Conservation (phyloP, 37 sponge, comb jelly and placozoan species). For the Dysidea cf. avara region DNA sequence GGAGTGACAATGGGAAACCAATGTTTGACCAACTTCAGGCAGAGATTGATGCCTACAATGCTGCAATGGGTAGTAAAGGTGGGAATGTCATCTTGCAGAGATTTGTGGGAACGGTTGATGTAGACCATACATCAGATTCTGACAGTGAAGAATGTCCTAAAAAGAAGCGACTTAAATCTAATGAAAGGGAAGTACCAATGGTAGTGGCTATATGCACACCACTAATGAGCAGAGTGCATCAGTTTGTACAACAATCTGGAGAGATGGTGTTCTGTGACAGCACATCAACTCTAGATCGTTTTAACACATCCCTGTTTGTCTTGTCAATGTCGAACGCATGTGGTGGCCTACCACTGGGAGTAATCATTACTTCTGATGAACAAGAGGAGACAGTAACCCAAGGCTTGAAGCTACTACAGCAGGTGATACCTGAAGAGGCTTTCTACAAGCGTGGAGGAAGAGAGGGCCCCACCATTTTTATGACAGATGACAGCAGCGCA, state of each 20-base stretch:
- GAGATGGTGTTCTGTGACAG: conserved; percentile 10
- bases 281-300: neutral
- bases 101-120: neutral
- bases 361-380: conserved; percentile 22
- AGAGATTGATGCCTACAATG: conserved; percentile 30
- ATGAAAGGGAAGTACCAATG: neutral
- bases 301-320: conserved; percentile 10
- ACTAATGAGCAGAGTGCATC: conserved; percentile 10
- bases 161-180: neutral
- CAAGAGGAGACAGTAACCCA: conserved; percentile 9
- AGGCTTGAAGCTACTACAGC: conserved; percentile 4
- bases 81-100: neutral
- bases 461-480: neutral
- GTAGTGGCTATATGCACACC: conserved; percentile 12
- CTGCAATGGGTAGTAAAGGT: neutral
- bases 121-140: no score
- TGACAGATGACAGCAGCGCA: conserved; percentile 31
- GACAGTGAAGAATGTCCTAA: neutral
- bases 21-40: conserved; percentile 21
- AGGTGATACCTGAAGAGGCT: conserved; percentile 14
- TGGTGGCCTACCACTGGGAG: conserved; percentile 5
- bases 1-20: conserved; percentile 26
- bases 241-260: neutral
- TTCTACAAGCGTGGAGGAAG: neutral
- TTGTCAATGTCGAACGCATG: conserved; percentile 10